Evolutionary conservation across 2,888 invertebrate species (phyloP).

Genomic region (Nycteola revayana): DNA sequence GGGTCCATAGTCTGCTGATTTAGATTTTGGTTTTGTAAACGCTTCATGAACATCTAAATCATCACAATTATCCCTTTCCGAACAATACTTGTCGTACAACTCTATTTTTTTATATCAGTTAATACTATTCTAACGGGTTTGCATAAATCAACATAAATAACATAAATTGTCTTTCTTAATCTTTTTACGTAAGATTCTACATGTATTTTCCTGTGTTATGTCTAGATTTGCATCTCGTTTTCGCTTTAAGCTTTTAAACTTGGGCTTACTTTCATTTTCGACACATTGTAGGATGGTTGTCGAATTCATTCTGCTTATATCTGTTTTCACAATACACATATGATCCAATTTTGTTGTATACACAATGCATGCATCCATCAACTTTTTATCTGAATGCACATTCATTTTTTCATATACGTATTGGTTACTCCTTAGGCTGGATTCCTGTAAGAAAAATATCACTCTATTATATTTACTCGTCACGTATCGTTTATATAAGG

Average conservation of each 20-base stretch:
- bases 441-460: too few species aligned
- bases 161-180: not conserved
- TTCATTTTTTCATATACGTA: too few species aligned
- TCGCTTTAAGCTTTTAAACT: not conserved
- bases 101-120: conserved; percentile 6
- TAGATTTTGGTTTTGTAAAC: too few species aligned
- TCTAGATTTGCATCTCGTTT: conserved; percentile 4
- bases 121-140: conserved; percentile 18
- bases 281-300: conserved; percentile 3
- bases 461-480: too few species aligned
- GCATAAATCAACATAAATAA: conserved; percentile 4
- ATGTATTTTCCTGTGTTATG: too few species aligned
- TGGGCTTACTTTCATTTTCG: conserved; percentile 19
- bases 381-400: too few species aligned
- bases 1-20: too few species aligned
- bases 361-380: too few species aligned
- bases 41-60: too few species aligned
- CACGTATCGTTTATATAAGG: too few species aligned
- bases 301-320: not conserved
- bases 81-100: not conserved
- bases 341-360: conserved; percentile 22
- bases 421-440: too few species aligned
- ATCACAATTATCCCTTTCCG: too few species aligned
- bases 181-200: not conserved
- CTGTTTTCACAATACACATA: conserved; percentile 11